Base-by-base conservation (phyloP, 1,140 invertebrate genomes). In the Temnothorax curvispinosus region DNA sequence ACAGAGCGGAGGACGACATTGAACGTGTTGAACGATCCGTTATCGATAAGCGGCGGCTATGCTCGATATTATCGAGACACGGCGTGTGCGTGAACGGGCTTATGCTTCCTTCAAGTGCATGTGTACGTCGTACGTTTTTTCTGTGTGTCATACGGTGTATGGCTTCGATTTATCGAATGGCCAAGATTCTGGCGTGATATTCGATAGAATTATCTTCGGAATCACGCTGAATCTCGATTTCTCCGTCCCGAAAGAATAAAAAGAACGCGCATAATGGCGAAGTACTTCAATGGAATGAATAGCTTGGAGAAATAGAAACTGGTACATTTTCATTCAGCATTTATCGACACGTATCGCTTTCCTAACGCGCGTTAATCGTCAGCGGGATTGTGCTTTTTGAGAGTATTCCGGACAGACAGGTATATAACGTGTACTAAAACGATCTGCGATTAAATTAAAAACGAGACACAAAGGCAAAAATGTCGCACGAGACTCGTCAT, bases 31-130 rank as follows among this genome's bases (percentile, higher is more conserved):
- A 86, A 80, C 54, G 77, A 86, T 56, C 82, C 78, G 88, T 91
- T 89, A 91, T 89, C 88, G 86, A 81, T 85, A 87, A 87, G 54
- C 47, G 38, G n/a, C 60, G 35, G 60, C 76, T 81, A 81, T 67
- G 77, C 86, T 88, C 58, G 77, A 91, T 89, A 88, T 84, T 86
- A 89, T 88, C 82, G 86, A 58, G 58, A 86, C 60, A 89, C 65
- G 52, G 67, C 60, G 75, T 62, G 27, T 56, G 58, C 78, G 41
- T 75, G 82, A 64, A 77, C 38, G 32, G 44, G 27, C 52, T 41
- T 38, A 74, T 21, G 69, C 38, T 85, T 77, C 72, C 58, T 78
- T 85, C 74, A 62, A 32, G 13, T 27, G 18, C 18, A 35, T 47
- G 35, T 67, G n/a, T 11, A 35, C 7, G 47, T 15, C 9, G 35